These are phyloP conservation scores for Cygnus buccinator DNA, from an alignment of 2,113 vertebrate species.

Conservation along the genomic window DNA sequence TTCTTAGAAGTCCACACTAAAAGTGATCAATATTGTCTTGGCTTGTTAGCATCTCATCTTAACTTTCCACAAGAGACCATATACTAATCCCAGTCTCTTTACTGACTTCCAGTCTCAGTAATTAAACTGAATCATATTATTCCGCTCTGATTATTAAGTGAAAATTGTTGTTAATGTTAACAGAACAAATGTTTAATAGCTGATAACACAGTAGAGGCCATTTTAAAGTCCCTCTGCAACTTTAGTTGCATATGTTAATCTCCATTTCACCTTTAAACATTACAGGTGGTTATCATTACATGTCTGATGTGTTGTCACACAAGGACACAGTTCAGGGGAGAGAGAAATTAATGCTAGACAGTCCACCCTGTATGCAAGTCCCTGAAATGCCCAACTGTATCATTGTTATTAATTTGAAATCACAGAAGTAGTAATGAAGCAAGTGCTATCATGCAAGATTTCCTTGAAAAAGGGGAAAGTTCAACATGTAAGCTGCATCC, in stretches of 20 bases:
- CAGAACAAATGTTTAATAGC: background rate
- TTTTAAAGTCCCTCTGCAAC: background rate
- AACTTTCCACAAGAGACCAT: background rate
- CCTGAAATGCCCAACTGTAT: background rate
- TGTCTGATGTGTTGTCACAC: background rate
- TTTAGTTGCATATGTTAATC: background rate
- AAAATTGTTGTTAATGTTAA: conserved; percentile 11
- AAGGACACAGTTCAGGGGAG: background rate
- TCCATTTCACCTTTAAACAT: background rate
- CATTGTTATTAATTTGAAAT: background rate
- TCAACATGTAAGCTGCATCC: background rate
- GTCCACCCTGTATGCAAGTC: background rate
- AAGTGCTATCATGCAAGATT: background rate
- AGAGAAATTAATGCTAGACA: background rate
- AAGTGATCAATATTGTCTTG: background rate
- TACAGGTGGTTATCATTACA: background rate
- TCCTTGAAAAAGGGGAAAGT: background rate
- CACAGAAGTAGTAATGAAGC: background rate
- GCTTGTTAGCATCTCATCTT: background rate
- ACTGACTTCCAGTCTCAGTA: background rate
- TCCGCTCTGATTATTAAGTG: background rate
- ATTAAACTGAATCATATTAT: background rate
- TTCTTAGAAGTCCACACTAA: background rate
- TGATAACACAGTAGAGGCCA: background rate
- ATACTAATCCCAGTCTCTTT: background rate